Conservation (phyloP, 2,113 vertebrate genomes). For the Chionomys nivalis region DNA sequence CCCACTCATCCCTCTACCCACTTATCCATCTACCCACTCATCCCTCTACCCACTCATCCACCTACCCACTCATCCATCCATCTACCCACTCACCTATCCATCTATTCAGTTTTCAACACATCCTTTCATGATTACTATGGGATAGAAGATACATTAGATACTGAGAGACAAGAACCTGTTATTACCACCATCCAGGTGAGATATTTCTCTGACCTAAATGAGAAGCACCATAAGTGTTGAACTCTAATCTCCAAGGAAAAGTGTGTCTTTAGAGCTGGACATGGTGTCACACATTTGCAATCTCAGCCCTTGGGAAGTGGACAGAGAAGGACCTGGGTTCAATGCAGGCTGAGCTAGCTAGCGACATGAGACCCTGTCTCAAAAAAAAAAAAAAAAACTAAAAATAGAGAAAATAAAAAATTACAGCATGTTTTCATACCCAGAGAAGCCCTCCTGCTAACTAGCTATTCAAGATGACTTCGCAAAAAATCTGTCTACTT, state of each 20-base stretch:
- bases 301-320: background rate
- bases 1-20: background rate
- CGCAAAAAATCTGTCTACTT: background rate
- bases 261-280: background rate
- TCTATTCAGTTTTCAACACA: background rate
- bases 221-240: background rate
- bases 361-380: background rate
- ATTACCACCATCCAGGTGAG: background rate
- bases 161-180: background rate
- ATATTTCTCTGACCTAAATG: background rate
- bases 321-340: background rate
- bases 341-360: background rate
- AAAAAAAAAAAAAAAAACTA: too few species aligned
- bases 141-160: background rate
- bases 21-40: background rate
- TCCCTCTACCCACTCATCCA: background rate
- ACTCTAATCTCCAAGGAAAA: background rate
- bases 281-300: too few species aligned
- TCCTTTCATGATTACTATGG: background rate
- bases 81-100: background rate
- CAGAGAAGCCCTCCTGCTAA: background rate
- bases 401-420: background rate
- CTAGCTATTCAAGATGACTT: background rate
- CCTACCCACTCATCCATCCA: background rate
- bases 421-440: background rate